Evolutionary conservation across 2,113 vertebrate genomes (phyloP).

Genomic region (Albula goreensis): DNA sequence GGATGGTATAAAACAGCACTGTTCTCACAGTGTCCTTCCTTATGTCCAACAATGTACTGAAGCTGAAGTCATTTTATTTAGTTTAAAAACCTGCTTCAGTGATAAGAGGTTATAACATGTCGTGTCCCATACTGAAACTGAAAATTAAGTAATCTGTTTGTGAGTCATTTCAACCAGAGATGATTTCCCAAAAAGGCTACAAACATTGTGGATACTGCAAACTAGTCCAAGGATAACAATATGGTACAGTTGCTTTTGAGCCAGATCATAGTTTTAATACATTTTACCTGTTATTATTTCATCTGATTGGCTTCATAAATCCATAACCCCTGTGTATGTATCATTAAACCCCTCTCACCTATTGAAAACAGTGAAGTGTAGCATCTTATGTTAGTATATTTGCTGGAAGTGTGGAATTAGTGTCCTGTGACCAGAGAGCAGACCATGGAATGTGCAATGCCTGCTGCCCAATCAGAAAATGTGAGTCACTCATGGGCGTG

Average conservation of each 20-base stretch:
- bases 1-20: not conserved
- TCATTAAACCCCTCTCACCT: too few species aligned
- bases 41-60: not conserved
- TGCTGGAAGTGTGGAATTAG: constrained; percentile 25
- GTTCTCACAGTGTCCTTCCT: not conserved
- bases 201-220: not conserved
- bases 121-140: not conserved
- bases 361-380: not conserved
- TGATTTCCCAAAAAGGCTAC: constrained; percentile 19
- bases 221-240: not conserved
- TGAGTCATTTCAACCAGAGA: constrained; percentile 12
- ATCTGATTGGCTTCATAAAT: too few species aligned
- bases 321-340: too few species aligned
- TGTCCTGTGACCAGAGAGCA: not conserved
- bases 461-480: constrained; percentile 48
- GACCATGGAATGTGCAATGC: not conserved
- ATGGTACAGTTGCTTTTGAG: too few species aligned
- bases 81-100: not conserved
- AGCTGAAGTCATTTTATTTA: not conserved
- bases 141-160: constrained; percentile 36
- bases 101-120: not conserved
- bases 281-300: too few species aligned
- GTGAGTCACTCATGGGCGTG: constrained; percentile 56
- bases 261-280: too few species aligned
- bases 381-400: not conserved